phyloP scores from a whole-genome alignment of 2,888 invertebrate species.

The Phengaris alcon region DNA sequence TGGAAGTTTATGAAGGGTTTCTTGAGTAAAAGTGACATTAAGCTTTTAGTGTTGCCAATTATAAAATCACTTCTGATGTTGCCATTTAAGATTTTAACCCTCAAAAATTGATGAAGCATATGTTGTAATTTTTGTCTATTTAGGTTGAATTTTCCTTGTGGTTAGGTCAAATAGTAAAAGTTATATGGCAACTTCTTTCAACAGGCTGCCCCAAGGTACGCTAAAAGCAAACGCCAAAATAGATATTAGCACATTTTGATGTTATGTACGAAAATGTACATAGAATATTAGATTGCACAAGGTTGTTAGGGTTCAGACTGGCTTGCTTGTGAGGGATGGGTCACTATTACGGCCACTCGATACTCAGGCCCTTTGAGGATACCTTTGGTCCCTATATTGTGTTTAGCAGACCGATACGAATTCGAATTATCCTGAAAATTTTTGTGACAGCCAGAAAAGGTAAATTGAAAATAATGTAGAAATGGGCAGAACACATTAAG shows the following conservation, averaged over 20 bases:
- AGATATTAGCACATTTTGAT: background rate
- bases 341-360: background rate
- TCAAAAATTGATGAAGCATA: background rate
- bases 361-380: background rate
- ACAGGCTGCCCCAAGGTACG: too few species aligned
- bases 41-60: constrained; percentile 12
- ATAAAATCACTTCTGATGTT: constrained; percentile 6
- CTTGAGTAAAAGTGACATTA: background rate
- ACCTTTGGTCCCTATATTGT: background rate
- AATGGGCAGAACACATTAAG: background rate
- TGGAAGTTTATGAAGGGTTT: background rate
- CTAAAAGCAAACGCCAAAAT: too few species aligned
- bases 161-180: too few species aligned
- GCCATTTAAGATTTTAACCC: background rate
- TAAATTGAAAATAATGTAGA: background rate
- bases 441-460: background rate
- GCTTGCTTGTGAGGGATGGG: background rate
- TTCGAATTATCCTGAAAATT: background rate
- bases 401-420: background rate
- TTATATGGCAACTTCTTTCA: too few species aligned
- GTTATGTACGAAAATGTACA: background rate
- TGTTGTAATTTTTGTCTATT: too few species aligned
- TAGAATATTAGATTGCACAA: background rate
- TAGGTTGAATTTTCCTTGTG: too few species aligned
- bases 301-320: background rate